phyloP scores from a whole-genome alignment of 2,797 vertebrate genomes.

The Hipposideros larvatus region DNA sequence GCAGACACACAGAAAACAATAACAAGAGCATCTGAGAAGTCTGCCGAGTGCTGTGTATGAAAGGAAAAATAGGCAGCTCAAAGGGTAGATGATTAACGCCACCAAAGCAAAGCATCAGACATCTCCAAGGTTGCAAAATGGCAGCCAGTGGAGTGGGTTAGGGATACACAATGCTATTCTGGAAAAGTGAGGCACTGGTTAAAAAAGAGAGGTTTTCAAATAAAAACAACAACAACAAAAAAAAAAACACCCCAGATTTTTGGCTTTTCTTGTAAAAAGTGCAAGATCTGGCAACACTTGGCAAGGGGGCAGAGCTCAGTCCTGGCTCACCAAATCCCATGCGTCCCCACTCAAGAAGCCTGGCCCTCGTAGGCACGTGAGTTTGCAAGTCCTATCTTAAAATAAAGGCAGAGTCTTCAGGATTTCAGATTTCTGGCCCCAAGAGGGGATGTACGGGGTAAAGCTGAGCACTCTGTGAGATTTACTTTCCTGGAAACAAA shows the following conservation, averaged over 20 bases:
- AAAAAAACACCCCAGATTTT: constrained; percentile 31
- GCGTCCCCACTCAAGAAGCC: background rate
- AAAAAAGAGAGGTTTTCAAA: background rate
- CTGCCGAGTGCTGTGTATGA: background rate
- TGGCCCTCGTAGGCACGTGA: background rate
- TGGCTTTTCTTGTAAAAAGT: background rate
- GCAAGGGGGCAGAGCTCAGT: background rate
- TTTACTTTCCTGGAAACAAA: constrained; percentile 51
- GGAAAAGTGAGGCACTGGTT: background rate
- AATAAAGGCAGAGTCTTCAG: background rate
- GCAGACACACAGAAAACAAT: background rate
- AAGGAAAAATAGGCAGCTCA: background rate
- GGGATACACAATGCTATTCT: background rate
- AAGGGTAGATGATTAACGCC: background rate
- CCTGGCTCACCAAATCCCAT: background rate
- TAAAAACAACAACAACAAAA: background rate
- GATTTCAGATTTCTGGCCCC: background rate
- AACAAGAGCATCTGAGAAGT: background rate
- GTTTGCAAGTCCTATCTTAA: background rate
- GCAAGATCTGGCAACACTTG: background rate
- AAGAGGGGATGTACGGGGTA: background rate
- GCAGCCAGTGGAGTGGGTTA: background rate
- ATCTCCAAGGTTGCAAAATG: background rate
- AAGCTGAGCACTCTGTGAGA: background rate
- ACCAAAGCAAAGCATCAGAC: background rate